Evolutionary conservation across 2,797 vertebrate genomes (phyloP).

Genomic region (Acipenser transmontanus): DNA sequence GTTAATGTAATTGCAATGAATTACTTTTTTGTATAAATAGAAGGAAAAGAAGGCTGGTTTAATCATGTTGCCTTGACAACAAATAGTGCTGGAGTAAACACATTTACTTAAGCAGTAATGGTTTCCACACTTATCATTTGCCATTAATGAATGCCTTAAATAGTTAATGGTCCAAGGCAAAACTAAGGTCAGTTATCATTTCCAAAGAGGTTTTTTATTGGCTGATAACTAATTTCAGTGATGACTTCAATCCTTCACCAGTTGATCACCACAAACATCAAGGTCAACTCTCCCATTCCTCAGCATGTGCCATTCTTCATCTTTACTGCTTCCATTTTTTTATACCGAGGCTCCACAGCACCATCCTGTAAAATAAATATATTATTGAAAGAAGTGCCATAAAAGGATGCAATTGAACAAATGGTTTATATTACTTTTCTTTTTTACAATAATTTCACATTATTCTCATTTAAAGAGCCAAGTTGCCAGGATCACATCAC

Average conservation of each 20-base stretch:
- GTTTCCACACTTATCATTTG: not conserved
- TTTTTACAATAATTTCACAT: too few relatives aligned
- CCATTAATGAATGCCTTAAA: not conserved
- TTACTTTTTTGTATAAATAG: not conserved
- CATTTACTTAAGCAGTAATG: not conserved
- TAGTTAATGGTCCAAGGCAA: not conserved
- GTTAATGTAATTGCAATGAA: not conserved
- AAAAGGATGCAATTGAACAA: too few relatives aligned
- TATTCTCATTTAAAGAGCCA: too few relatives aligned
- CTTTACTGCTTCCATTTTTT: too few relatives aligned
- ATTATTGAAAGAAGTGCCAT: too few relatives aligned
- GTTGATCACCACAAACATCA: not conserved
- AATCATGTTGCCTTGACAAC: not conserved
- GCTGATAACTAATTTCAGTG: not conserved
- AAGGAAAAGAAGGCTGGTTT: not conserved
- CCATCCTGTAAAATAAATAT: too few relatives aligned
- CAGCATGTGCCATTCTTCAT: not conserved
- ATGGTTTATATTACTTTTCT: too few relatives aligned
- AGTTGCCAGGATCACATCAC: too few relatives aligned
- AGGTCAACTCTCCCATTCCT: not conserved
- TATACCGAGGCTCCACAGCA: too few relatives aligned
- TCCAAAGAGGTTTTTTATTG: not conserved
- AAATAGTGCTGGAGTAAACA: constrained; percentile 1
- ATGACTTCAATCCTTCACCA: not conserved
- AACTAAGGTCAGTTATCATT: not conserved